Percentiles rank a stretch among this genome's conserved stretches.
Conservation (phyloP, 2,113 vertebrate genomes). For the Callopanchax toddi region DNA sequence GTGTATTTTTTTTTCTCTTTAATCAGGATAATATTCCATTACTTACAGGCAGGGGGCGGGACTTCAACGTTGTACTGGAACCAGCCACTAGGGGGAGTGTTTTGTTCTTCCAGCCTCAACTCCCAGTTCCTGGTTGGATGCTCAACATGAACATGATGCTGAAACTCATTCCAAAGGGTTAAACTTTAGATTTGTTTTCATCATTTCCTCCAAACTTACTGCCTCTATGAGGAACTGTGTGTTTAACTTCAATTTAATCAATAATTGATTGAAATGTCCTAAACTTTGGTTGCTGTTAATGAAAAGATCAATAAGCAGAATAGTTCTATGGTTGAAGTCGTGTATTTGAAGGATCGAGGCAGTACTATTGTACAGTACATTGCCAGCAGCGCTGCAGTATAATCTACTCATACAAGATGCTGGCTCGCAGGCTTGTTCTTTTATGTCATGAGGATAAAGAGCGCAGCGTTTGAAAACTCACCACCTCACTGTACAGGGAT, state of each 20-base stretch:
- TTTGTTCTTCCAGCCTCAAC: too few species aligned
- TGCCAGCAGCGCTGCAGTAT: not conserved
- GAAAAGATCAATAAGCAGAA: not conserved
- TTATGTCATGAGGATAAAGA: not conserved
- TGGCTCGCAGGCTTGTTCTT: not conserved
- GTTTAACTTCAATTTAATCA: not conserved
- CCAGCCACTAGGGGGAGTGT: too few species aligned
- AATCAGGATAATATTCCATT: too few species aligned
- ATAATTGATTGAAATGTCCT: not conserved
- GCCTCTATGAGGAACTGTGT: not conserved
- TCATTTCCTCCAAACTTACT: not conserved
- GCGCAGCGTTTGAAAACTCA: slow-evolving; percentile 2
- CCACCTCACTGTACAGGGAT: not conserved
- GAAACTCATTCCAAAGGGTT: too few species aligned
- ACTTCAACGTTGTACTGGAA: too few species aligned
- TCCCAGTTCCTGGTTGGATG: too few species aligned
- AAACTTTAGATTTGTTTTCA: too few species aligned
- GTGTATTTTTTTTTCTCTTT: too few species aligned
- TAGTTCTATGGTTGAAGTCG: not conserved
- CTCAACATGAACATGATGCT: too few species aligned
- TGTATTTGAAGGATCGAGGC: not conserved
- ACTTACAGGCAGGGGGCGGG: too few species aligned
- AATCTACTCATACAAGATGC: not conserved
- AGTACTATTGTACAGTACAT: not conserved
- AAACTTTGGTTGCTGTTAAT: not conserved